Evolutionary conservation across 2,797 vertebrate species (phyloP), one percentile per base, ranked within the genome.

Genomic region (Crypturellus tataupa): DNA sequence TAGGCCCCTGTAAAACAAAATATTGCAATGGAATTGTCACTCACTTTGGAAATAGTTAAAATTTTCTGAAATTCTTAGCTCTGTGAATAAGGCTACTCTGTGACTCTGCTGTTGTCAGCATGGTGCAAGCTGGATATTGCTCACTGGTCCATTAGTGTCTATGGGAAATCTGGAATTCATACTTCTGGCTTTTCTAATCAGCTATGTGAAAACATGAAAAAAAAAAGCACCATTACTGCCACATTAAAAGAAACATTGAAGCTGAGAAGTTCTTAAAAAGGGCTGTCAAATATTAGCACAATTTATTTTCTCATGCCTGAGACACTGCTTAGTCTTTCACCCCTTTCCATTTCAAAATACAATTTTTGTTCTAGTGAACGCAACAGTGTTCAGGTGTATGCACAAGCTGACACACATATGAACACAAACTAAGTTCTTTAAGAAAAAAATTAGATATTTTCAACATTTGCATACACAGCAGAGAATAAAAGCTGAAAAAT

Each of bases 1-100:
- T 98, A 98, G 56, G 95, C 90, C 91, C 97, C 98, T 99, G 89
- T 14, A 80, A 95, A 64, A 94, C 6, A 81, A 80, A 72, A 24
- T 0, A 49, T 35, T 40, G 55, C 80, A 46, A 3, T 35, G 59
- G 25, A 71, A 42, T 80, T 65, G 46, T 1, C 13, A 29, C 9
- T 65, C 42, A 46, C 58, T 80, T 62, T 76, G 67, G 53, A 59
- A 68, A 33, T 2, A 42, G 59, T 49, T 4, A 42, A 84, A 89
- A 51, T 49, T 29, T 12, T 51, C 49, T 63, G 59, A n/a, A 69
- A 20, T 37, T 55, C 5, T 58, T 75, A 70, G 3, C 49, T 23
- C n/a, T 13, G 1, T 53, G 27, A 58, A 64, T 64, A 19, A 19
- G 37, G 37, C 37, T 68, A 5, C 29, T 3, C 5, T 39, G 16